These are phyloP conservation scores for Phyllotis vaccarum DNA, from an alignment of 2,797 vertebrate genomes.

Conservation along the genomic window DNA sequence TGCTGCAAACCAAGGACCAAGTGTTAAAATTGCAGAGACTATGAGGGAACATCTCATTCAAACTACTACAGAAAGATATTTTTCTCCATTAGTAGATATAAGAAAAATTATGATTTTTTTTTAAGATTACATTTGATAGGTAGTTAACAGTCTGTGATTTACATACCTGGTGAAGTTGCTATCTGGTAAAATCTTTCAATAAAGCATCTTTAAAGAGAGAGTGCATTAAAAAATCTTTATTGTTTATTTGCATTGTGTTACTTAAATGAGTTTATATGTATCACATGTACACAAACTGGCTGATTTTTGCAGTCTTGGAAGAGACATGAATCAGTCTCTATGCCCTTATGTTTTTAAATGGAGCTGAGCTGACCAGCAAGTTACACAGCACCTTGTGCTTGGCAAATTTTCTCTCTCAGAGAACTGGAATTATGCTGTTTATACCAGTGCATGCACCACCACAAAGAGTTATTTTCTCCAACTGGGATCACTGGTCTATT, in stretches of 20 bases:
- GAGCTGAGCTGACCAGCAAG: not conserved
- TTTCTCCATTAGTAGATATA: not conserved
- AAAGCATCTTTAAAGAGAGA: not conserved
- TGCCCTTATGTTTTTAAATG: too few species aligned
- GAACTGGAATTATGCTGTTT: not conserved
- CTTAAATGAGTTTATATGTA: not conserved
- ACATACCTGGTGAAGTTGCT: rapidly evolving
- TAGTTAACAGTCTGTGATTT: not conserved
- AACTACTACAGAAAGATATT: not conserved
- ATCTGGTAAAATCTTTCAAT: not conserved
- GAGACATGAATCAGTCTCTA: not conserved
- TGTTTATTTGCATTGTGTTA: not conserved
- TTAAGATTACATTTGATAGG: not conserved
- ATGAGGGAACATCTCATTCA: not conserved
- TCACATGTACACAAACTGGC: too few species aligned
- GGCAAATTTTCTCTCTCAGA: not conserved
- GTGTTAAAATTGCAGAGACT: not conserved
- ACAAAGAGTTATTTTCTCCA: not conserved
- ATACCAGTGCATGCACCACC: not conserved
- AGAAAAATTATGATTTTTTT: not conserved
- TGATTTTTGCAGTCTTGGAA: not conserved
- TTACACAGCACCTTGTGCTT: not conserved
- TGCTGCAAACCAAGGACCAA: not conserved
- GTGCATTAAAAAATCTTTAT: not conserved
- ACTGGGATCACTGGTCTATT: not conserved